Conservation (phyloP, 2,888 invertebrate genomes). For the Entomobrya multifasciata region DNA sequence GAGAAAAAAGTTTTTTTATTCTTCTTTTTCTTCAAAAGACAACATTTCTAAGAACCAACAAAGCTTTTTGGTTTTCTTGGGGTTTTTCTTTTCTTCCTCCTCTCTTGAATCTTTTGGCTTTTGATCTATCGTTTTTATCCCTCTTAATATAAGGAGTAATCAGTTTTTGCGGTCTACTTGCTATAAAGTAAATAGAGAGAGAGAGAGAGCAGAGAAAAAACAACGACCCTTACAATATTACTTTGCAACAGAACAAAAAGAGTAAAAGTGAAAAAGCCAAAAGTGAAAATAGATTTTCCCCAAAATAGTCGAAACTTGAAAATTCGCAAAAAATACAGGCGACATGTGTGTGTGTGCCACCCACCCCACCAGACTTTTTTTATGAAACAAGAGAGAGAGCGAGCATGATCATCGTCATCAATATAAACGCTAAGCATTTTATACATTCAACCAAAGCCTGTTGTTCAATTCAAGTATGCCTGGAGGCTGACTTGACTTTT, state of each 20-base stretch:
- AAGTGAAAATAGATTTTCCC: neutral
- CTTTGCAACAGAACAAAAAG: conserved; percentile 8
- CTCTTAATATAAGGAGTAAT: conserved; percentile 46
- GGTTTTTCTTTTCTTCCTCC: neutral
- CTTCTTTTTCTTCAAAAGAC: neutral
- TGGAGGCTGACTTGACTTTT: conserved; percentile 26
- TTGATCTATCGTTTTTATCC: conserved; percentile 38
- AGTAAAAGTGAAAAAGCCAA: neutral
- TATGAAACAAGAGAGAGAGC: neutral
- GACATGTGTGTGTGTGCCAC: conserved; percentile 1
- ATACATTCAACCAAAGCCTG: neutral
- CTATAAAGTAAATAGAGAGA: too few relatives aligned
- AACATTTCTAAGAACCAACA: conserved; percentile 30
- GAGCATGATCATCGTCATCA: neutral
- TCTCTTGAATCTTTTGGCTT: conserved; percentile 9
- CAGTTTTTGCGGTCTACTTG: conserved; percentile 19
- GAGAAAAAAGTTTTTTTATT: conserved; percentile 30
- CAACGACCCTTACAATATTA: conserved; percentile 46
- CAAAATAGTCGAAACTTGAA: conserved; percentile 13
- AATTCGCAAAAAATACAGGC: neutral
- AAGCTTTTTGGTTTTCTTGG: conserved; percentile 17
- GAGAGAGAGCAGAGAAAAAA: neutral
- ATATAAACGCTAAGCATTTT: neutral
- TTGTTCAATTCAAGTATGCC: conserved; percentile 40
- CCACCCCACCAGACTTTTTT: neutral